Percentiles rank a stretch among this genome's conserved stretches.
Evolutionary conservation across 2,888 invertebrate species (phyloP).

Genomic region (Alsophila aescularia): DNA sequence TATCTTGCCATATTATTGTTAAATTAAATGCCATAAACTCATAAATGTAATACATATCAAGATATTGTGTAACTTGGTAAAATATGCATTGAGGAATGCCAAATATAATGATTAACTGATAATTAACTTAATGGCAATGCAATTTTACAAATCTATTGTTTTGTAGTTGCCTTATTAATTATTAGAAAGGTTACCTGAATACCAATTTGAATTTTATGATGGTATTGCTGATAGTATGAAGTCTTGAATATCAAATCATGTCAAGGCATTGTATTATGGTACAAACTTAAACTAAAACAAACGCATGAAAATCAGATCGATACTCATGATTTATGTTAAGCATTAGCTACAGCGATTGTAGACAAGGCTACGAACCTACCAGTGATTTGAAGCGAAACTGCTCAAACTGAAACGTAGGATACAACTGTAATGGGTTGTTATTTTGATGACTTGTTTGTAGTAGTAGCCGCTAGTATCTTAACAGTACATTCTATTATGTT

Average conservation of each 20-base stretch:
- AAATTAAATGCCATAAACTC: too few species aligned
- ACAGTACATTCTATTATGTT: slow-evolving; percentile 67
- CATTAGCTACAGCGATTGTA: slow-evolving; percentile 22
- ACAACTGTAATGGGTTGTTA: neutral
- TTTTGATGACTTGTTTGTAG: slow-evolving; percentile 12
- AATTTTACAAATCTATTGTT: neutral
- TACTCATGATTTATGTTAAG: slow-evolving; percentile 27
- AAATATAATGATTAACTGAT: neutral
- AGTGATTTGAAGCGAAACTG: slow-evolving; percentile 10
- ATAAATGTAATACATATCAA: too few species aligned
- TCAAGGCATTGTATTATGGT: slow-evolving; percentile 30
- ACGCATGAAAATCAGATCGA: slow-evolving; percentile 25
- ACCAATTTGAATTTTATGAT: slow-evolving; percentile 17
- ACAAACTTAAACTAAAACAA: slow-evolving; percentile 29
- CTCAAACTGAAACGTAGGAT: neutral
- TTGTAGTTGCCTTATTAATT: neutral
- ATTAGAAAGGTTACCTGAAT: neutral
- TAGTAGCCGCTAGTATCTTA: slow-evolving; percentile 43
- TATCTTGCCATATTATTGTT: too few species aligned
- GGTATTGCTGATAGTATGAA: slow-evolving; percentile 15
- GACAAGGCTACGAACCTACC: slow-evolving; percentile 23
- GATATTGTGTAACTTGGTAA: too few species aligned
- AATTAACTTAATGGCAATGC: neutral
- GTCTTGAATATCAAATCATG: slow-evolving; percentile 33
- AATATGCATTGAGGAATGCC: too few species aligned